These are phyloP conservation scores for Lithophane ornitopus DNA, from an alignment of 2,888 invertebrate genomes.

Conservation along the genomic window DNA sequence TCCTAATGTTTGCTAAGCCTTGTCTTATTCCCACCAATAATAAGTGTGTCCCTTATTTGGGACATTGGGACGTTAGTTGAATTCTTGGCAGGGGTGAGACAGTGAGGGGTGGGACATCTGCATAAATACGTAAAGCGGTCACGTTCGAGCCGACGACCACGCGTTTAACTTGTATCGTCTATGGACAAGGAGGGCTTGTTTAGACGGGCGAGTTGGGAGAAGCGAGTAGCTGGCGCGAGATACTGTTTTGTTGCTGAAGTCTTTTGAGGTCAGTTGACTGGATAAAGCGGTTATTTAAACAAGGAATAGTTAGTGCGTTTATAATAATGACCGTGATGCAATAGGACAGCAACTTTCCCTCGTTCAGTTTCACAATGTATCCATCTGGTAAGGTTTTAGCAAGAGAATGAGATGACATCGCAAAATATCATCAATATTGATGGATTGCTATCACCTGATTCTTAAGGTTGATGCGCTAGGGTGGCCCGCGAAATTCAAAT, in stretches of 20 bases:
- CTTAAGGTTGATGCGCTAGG: no score
- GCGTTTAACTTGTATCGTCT: constrained; percentile 84
- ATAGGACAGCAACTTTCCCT: no score
- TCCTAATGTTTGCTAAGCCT: constrained; percentile 77
- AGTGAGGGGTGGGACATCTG: constrained; percentile 78
- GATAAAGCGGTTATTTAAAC: not conserved
- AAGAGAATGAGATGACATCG: not conserved
- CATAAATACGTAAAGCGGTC: constrained; percentile 89
- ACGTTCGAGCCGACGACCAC: constrained; percentile 81
- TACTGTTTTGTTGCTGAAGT: not conserved
- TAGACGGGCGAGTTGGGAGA: constrained; percentile 51
- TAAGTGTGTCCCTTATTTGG: constrained; percentile 75
- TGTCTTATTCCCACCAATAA: constrained; percentile 76
- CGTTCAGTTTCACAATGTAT: not conserved
- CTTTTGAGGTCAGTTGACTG: not conserved
- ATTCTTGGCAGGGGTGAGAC: constrained; percentile 76
- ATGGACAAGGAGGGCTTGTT: constrained; percentile 70
- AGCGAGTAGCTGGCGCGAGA: constrained; percentile 38
- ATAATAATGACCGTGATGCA: not conserved
- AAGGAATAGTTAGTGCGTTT: not conserved
- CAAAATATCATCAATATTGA: not conserved
- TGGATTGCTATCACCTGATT: not conserved
- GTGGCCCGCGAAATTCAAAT: no score
- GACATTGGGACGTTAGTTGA: constrained; percentile 81
- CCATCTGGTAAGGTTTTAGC: not conserved